Percentiles rank a stretch among this genome's conserved stretches.
phyloP scores from a whole-genome alignment of 2,797 vertebrate species.

The Myotis myotis region DNA sequence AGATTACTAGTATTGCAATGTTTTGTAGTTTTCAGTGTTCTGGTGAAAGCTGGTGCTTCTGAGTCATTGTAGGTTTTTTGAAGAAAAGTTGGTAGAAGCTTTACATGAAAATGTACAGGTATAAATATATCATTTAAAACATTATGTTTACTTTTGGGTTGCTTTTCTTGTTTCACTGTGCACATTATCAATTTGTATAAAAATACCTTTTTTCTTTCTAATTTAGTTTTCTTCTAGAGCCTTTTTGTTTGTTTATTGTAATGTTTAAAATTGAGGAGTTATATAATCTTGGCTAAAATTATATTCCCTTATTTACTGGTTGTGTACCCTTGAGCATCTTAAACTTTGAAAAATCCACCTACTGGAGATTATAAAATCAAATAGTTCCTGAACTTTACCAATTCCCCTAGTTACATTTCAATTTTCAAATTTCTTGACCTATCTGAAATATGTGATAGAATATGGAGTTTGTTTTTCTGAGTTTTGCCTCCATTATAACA shows the following conservation, averaged over 20 bases:
- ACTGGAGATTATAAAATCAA: neutral
- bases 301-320: neutral
- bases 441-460: neutral
- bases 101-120: neutral
- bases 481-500: neutral
- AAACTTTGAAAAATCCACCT: neutral
- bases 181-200: neutral
- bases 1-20: constrained; percentile 26
- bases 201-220: neutral
- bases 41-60: neutral
- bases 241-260: neutral
- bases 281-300: neutral
- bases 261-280: neutral
- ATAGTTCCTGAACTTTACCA: neutral
- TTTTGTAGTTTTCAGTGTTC: constrained; percentile 21
- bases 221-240: neutral
- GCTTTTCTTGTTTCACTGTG: neutral
- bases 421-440: neutral
- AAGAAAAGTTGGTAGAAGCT: neutral
- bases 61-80: neutral
- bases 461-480: neutral
- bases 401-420: neutral
- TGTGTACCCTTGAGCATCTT: neutral
- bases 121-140: neutral
- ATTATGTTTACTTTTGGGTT: neutral